These are phyloP conservation scores for Cynoglossus semilaevis DNA, from an alignment of 2,113 vertebrate genomes.

Conservation along the genomic window DNA sequence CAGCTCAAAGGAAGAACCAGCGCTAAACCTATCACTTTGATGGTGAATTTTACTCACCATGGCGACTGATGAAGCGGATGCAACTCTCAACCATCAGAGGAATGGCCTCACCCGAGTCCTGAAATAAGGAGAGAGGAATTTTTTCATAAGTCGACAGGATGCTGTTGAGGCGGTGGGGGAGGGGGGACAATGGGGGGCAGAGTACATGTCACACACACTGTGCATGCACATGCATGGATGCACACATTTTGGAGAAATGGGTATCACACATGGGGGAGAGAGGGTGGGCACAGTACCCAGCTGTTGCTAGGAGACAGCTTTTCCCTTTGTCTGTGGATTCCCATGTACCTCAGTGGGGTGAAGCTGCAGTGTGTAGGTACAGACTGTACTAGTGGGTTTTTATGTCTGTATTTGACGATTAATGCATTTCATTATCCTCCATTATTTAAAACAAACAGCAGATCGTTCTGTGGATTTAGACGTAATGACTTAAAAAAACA, in stretches of 20 bases:
- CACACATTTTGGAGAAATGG: constrained; percentile 33
- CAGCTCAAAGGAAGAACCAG: constrained; percentile 11
- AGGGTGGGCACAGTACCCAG: constrained; percentile 42
- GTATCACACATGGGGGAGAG: constrained; percentile 17
- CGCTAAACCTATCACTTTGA: constrained; percentile 35
- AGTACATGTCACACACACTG: constrained; percentile 31
- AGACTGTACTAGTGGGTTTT: background rate
- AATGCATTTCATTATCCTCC: background rate
- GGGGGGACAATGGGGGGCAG: constrained; percentile 13
- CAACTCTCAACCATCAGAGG: constrained; percentile 97
- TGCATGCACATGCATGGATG: constrained; percentile 32
- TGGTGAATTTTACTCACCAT: constrained; percentile 80
- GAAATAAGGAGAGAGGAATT: constrained; percentile 18
- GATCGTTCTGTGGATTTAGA: constrained; percentile 2
- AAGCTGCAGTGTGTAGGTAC: background rate
- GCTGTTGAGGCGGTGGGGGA: background rate
- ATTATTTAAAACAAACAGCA: background rate
- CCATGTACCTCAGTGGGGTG: constrained; percentile 21
- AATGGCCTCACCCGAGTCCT: constrained; percentile 91
- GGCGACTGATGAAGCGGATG: constrained; percentile 95
- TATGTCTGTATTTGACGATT: background rate
- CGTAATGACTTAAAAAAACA: background rate
- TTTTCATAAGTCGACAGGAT: constrained; percentile 7
- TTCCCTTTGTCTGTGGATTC: constrained; percentile 59
- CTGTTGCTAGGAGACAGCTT: constrained; percentile 72